These are phyloP conservation scores for Cervus canadensis DNA, from an alignment of 2,113 vertebrate species.

Conservation along the genomic window DNA sequence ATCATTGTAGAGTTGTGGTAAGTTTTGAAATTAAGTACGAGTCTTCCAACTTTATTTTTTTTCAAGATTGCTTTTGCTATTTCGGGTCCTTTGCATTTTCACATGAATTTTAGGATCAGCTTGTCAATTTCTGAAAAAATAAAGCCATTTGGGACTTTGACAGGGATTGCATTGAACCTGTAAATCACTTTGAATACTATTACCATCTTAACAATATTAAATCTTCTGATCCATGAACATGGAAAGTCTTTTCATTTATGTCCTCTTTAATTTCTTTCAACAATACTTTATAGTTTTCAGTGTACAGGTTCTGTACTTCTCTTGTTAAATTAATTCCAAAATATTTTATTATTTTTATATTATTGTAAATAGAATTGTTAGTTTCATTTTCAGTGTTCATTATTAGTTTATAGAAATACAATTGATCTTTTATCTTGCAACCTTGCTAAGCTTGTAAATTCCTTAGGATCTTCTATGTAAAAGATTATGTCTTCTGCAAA, in stretches of 20 bases:
- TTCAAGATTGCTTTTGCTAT: background rate
- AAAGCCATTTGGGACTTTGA: background rate
- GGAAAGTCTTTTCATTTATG: background rate
- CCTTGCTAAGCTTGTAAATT: background rate
- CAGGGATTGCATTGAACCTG: background rate
- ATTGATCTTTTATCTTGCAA: background rate
- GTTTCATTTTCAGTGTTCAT: background rate
- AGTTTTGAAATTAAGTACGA: background rate
- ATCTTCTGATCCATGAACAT: background rate
- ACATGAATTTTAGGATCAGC: background rate
- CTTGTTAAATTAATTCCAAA: constrained; percentile 16
- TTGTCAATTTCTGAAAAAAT: background rate
- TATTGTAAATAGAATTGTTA: background rate
- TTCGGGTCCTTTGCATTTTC: background rate
- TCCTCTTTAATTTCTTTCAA: background rate
- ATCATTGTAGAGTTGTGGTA: background rate
- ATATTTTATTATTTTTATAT: background rate
- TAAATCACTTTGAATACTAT: background rate
- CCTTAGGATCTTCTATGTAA: background rate
- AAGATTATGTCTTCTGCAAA: background rate
- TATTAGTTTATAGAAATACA: background rate
- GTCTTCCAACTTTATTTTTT: background rate
- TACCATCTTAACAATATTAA: background rate
- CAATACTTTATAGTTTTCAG: background rate
- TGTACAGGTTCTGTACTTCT: background rate